Base-by-base conservation (phyloP, 2,113 vertebrate species). In the Dolichallabes microphthalmus region DNA sequence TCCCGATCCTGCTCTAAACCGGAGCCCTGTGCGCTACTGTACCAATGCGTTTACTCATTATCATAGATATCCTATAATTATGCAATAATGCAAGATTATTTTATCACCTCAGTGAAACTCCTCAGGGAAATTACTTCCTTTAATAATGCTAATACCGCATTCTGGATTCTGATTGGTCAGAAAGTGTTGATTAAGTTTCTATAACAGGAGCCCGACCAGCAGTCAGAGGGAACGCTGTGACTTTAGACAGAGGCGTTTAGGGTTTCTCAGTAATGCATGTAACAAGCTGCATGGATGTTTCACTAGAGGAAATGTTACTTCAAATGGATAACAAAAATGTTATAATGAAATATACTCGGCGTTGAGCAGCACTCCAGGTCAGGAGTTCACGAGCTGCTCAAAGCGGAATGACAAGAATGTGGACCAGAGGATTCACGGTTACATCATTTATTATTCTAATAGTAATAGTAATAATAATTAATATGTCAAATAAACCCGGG, bases 41-140 rank as follows among this genome's bases (percentile, higher is more conserved):
- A 8, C 1, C 45, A n/a, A 25, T 15, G 52, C 5, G 53, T 58
- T 30, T 22, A 15, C 9, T 32, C 75, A 30, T 22, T 32, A 77
- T 12, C 14, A 20, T 12, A 12, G 17, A 55, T 58, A 57, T 77
- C 58, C n/a, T 77, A 32, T 77, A 30, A 77, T 77, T 58, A 77
- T 9, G 19, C 27, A 30, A 55, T 76, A 53, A 55, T 20, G n/a
- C 75, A 32, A 2, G 53, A 77, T 77, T 77, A 57, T 77, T 57
- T 76, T 30, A 76, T 25, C 73, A 75, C 25, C 25, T n/a, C n/a
- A 5, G n/a, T 30, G n/a, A 55, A 77, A 77, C 52, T 19, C 74
- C 57, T 20, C 53, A 58, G 75, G 75, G 75, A 77, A 77, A 77
- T 77, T 32, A 77, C 27, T 77, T 5, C 17, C 53, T 57, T 55